A percentile compares a stretch with the other conserved stretches of the same genome.
phyloP scores from a whole-genome alignment of 2,888 invertebrate species.

The Teleiodes luculella region DNA sequence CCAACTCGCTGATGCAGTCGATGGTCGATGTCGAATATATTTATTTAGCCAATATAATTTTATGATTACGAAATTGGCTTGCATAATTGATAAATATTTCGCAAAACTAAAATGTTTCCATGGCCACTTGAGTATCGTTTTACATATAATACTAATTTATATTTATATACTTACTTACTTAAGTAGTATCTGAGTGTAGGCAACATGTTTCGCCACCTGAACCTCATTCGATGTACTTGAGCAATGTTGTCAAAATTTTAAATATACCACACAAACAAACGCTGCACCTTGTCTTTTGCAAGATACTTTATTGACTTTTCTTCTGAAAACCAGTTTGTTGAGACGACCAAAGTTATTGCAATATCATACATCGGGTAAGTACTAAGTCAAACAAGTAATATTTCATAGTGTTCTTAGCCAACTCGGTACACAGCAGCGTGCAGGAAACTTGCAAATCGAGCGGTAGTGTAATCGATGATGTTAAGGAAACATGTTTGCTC shows the following conservation, averaged over 20 bases:
- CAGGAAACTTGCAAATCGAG: not conserved
- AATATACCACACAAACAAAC: slow-evolving; percentile 2
- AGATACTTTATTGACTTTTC: slow-evolving; percentile 16
- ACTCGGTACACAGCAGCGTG: not conserved
- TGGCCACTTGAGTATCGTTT: slow-evolving; percentile 12
- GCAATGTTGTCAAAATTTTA: slow-evolving; percentile 22
- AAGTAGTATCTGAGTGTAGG: slow-evolving; percentile 7
- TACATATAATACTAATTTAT: slow-evolving; percentile 14
- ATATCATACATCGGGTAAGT: not conserved
- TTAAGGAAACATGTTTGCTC: too few species aligned
- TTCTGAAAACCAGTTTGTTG: slow-evolving; percentile 22
- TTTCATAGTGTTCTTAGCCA: not conserved
- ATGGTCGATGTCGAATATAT: too few species aligned
- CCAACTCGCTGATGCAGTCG: too few species aligned
- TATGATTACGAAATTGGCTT: not conserved
- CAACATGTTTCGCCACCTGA: slow-evolving; percentile 11
- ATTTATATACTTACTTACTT: slow-evolving; percentile 12
- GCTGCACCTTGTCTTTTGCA: slow-evolving; percentile 12
- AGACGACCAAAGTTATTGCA: not conserved
- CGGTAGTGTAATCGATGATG: not conserved
- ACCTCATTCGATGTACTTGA: slow-evolving; percentile 12
- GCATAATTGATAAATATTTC: slow-evolving; percentile 14
- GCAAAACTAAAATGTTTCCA: slow-evolving; percentile 17
- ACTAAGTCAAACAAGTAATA: not conserved
- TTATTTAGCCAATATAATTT: too few species aligned